Evolutionary conservation across 64 coral and sea anemone genomes (phyloP).

Genomic region (Dendronephthya gigantea): DNA sequence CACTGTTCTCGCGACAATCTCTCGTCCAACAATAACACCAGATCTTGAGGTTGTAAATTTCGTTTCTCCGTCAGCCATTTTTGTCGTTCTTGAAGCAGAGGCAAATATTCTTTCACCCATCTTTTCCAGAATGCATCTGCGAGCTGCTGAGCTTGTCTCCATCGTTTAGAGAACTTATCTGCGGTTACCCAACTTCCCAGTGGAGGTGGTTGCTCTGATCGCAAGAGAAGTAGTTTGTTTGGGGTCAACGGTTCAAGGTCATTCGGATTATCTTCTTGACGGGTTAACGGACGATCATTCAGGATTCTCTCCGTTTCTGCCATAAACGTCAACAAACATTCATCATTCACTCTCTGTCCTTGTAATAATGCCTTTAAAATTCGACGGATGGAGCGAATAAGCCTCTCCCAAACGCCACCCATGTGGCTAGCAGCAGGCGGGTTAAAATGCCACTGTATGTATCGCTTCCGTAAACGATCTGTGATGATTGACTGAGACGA

Average conservation of each 20-base stretch:
- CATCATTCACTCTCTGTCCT: background rate
- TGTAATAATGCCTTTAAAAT: background rate
- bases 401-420: slow-evolving; percentile 16
- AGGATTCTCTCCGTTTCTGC: background rate
- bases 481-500: background rate
- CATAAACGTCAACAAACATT: background rate
- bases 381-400: background rate
- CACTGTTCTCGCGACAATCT: background rate
- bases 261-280: too few relatives aligned
- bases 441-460: slow-evolving; percentile 10
- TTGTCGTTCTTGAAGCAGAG: slow-evolving; percentile 3
- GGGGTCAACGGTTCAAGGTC: too few relatives aligned
- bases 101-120: background rate
- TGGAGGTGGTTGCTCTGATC: too few relatives aligned
- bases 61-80: background rate
- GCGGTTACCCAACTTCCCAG: too few relatives aligned
- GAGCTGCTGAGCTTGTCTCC: slow-evolving; percentile 6
- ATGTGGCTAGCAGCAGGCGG: slow-evolving; percentile 10
- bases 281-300: too few relatives aligned
- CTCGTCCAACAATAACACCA: background rate
- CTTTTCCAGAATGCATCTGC: background rate
- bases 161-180: too few relatives aligned
- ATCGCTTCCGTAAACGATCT: background rate
- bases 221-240: too few relatives aligned
- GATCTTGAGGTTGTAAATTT: background rate